These are phyloP conservation scores for Danio kyathit DNA, from an alignment of 2,797 vertebrate genomes.

Conservation along the genomic window DNA sequence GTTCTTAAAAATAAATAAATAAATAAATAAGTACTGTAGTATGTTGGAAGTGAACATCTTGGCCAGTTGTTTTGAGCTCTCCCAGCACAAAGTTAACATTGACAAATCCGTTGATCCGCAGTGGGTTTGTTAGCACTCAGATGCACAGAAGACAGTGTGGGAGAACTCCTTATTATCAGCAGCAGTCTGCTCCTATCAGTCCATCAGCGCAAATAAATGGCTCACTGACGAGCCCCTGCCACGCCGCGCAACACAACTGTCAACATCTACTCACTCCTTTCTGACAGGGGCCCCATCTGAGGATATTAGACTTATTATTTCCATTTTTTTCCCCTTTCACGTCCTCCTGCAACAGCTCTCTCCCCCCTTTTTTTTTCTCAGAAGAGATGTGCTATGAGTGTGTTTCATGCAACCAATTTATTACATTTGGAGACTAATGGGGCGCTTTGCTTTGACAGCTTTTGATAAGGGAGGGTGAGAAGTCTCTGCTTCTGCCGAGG, in stretches of 20 bases:
- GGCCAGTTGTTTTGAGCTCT: conserved; percentile 27
- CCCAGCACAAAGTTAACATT: conserved; percentile 55
- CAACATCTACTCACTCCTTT: conserved; percentile 52
- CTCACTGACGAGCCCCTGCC: conserved; percentile 57
- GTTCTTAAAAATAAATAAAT: neutral
- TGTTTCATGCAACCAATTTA: conserved; percentile 63
- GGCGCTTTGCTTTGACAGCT: conserved; percentile 61
- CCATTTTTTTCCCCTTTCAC: conserved; percentile 25
- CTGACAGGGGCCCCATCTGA: conserved; percentile 54
- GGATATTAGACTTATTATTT: conserved; percentile 57
- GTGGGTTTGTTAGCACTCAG: conserved; percentile 53
- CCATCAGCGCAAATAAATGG: conserved; percentile 59
- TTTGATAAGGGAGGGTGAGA: conserved; percentile 61
- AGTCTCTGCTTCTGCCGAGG: conserved; percentile 55
- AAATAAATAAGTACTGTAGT: conserved; percentile 20
- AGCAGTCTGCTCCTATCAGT: conserved; percentile 53
- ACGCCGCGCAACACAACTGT: conserved; percentile 57
- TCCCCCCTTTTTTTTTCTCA: conserved; percentile 19
- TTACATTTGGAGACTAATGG: conserved; percentile 65
- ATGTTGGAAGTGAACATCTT: conserved; percentile 44
- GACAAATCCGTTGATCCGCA: conserved; percentile 48
- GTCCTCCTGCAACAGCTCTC: conserved; percentile 40
- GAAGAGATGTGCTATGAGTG: conserved; percentile 56
- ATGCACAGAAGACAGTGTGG: conserved; percentile 49
- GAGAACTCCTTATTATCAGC: conserved; percentile 53